Conservation (phyloP, 2,113 vertebrate species). For the Setophaga kirtlandii region DNA sequence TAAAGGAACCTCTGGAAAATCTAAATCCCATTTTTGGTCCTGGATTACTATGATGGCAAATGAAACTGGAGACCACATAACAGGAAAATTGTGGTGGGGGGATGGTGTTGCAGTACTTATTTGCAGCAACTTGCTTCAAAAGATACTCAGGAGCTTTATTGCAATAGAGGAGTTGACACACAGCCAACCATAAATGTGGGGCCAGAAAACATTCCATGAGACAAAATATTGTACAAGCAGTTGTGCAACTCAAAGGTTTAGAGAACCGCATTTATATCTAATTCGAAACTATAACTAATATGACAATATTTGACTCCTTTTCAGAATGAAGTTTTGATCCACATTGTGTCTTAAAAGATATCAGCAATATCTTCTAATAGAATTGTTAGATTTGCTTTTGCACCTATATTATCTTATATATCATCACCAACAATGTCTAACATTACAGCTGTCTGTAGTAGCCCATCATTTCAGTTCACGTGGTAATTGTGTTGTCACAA, state of each 20-base stretch:
- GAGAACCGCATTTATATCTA: background rate
- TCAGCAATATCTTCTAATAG: background rate
- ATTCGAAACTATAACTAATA: background rate
- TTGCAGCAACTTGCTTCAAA: slow-evolving; percentile 23
- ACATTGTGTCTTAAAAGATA: background rate
- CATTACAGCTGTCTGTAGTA: background rate
- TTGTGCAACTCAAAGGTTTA: background rate
- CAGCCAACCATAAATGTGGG: background rate
- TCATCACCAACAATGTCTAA: background rate
- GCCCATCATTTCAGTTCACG: background rate
- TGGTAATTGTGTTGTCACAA: background rate
- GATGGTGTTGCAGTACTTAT: slow-evolving; percentile 17
- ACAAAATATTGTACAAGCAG: background rate
- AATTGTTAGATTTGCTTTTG: background rate
- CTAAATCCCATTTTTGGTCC: background rate
- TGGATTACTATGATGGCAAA: background rate
- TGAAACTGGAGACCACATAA: background rate
- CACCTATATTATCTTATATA: background rate
- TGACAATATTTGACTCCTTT: background rate
- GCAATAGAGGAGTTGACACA: background rate
- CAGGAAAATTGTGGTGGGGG: background rate
- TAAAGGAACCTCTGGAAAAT: slow-evolving; percentile 66
- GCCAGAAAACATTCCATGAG: background rate
- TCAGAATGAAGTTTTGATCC: background rate
- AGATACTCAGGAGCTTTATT: slow-evolving; percentile 41